Base-by-base conservation (phyloP, 1,140 invertebrate species). In the Drosophila trapezifrons region DNA sequence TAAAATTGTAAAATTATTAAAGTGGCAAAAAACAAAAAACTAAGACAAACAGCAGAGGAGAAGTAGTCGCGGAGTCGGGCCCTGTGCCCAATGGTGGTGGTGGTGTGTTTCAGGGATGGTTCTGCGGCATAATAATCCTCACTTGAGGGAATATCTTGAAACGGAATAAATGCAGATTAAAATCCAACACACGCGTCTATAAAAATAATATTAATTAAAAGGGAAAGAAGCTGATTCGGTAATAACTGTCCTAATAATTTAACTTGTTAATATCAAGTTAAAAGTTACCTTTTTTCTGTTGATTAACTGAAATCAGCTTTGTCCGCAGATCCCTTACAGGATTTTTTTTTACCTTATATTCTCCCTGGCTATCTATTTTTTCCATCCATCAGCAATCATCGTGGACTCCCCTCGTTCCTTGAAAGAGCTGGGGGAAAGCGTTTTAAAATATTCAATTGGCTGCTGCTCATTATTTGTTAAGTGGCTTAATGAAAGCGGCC, bases 1-100 rank as follows among this genome's bases (percentile, higher is more conserved):
- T 90, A 90, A 90, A 90, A 90, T 90, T 90, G 56, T 75, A 83
- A 90, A 90, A 90, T 78, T 80, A 84, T 89, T 80, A 89, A 87
- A 72, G 87, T 84, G 85, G 69, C 73, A 70, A 77, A 80, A 54
- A 54, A 27, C 27, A 10, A 32, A 32, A 32, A 80, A 89, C 80
- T 80, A 87, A 89, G 73, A 72, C 62, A 87, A 87, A 90, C 65
- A 86, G n/a, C 12, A 6, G 0, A 6, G 0, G 3, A 3, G 45
- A 54, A 49, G 51, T 25, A 13, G 55, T 25, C 60, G 3, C n/a
- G n/a, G n/a, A n/a, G 29, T 60, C 43, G 4, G 29, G 43, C 15
- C 29, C 40, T 29, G 3, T 8, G 15, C 27, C 27, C 27, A 29
- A 29, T 46, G 38, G 25, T 25, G 18, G 35, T 54, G 20, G 18